Percentiles rank a stretch among this genome's conserved stretches.
phyloP scores from a whole-genome alignment of 2,113 vertebrate genomes.

The Silurus glanis region DNA sequence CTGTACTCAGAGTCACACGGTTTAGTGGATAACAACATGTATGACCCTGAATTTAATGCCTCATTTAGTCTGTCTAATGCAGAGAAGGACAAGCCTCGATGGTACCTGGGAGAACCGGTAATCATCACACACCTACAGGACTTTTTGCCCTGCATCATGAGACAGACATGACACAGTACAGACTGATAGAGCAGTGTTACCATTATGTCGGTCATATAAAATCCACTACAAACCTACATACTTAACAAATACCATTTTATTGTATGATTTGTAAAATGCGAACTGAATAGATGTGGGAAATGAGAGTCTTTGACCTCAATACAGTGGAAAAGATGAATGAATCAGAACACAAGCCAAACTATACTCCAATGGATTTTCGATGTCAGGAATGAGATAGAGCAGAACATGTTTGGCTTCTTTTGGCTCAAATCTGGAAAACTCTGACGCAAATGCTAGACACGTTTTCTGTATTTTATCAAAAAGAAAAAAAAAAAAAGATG shows the following conservation, averaged over 20 bases:
- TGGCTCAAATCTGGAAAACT: neutral
- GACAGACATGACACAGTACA: neutral
- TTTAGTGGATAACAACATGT: conserved; percentile 76
- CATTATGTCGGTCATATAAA: neutral
- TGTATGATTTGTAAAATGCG: neutral
- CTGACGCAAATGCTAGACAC: neutral
- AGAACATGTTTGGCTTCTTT: neutral
- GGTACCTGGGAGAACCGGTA: conserved; percentile 77
- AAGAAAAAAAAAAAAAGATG: too few relatives aligned
- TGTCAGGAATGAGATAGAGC: neutral
- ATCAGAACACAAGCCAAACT: neutral
- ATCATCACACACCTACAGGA: conserved; percentile 34
- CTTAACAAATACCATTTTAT: neutral
- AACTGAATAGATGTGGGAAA: too few relatives aligned
- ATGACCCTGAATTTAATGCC: conserved; percentile 71
- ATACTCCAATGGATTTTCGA: neutral
- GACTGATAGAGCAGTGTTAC: neutral
- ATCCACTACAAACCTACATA: neutral
- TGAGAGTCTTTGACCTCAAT: neutral
- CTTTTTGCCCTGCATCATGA: neutral
- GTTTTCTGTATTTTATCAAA: neutral
- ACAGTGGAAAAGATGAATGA: neutral
- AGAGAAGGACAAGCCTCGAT: conserved; percentile 71
- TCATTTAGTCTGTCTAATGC: conserved; percentile 68
- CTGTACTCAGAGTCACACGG: conserved; percentile 77